Evolutionary conservation across 1,140 invertebrate species (phyloP), one percentile per base, ranked within the genome.

Genomic region (Rhopalosiphum maidis): DNA sequence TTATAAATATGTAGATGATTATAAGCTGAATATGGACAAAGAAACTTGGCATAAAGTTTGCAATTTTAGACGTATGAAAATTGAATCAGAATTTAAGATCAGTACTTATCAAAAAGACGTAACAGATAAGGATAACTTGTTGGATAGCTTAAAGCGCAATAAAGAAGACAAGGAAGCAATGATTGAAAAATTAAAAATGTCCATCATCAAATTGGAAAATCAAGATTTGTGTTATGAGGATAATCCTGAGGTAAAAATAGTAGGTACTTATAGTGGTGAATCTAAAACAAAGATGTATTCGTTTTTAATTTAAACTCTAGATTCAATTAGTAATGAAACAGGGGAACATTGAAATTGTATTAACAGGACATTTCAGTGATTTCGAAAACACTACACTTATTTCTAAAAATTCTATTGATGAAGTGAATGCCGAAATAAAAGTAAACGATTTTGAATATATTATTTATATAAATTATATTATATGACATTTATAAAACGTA

Each of bases 31-130:
- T 43, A 93, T 93, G 48, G 91, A 93, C 37, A 85, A 35, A 37
- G 91, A 93, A 11, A 93, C 48, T 8, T 93, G 91, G 91, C 43
- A 93, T 21, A 93, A 93, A 15, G 77, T 93, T 54, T 93, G 91
- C 23, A 93, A 93, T 83, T 55, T 54, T 86, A 86, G 91, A 86
- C 91, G 91, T 1, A 37, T 86, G n/a, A 85, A 86, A 86, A 93
- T 93, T 35, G 91, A 93, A 55, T 86, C 91, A 22, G 91, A 93
- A 55, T 93, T 93, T 86, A 93, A 93, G n/a, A 93, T 93, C 35
- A 83, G 82, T 9, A 60, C 91, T 30, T 85, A 6, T 55, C 91
- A 93, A 54, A 54, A 85, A 55, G 91, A 93, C 37, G 48, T 22
- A 8, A 30, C n/a, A n/a, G 91, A 93, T 35, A 93, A 93, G 3